phyloP scores from a whole-genome alignment of 1,140 invertebrate species.

The Macrotrachela quadricornifera region DNA sequence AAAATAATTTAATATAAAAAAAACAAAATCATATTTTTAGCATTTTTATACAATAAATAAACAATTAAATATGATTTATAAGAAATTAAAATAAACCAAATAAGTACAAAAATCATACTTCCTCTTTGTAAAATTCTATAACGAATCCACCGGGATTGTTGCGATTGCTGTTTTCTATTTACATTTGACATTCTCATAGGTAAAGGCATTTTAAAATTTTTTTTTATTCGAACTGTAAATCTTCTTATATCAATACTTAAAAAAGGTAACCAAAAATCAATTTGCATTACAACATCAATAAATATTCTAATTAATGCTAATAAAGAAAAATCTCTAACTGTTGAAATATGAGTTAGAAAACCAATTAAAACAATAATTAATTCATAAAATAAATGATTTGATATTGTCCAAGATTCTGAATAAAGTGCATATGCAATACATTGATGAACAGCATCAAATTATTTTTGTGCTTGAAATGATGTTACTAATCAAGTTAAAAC shows the following conservation, averaged over 20 bases:
- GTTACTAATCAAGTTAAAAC: constrained; percentile 82
- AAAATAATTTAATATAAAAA: too few species aligned
- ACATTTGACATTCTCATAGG: background rate
- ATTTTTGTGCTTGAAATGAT: constrained; percentile 54
- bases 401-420: constrained; percentile 84
- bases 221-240: constrained; percentile 28
- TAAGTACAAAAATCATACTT: constrained; percentile 73
- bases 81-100: constrained; percentile 71
- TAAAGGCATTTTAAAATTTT: background rate
- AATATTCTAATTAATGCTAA: constrained; percentile 75
- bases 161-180: background rate
- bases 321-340: constrained; percentile 64
- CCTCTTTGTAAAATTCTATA: constrained; percentile 73
- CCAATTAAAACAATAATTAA: constrained; percentile 74
- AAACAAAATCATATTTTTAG: constrained; percentile 5
- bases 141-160: constrained; percentile 78
- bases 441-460: constrained; percentile 83
- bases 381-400: constrained; percentile 75
- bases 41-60: constrained; percentile 36
- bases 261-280: constrained; percentile 70
- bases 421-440: constrained; percentile 59
- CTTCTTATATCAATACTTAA: constrained; percentile 67
- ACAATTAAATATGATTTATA: constrained; percentile 66
- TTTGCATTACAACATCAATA: constrained; percentile 80
- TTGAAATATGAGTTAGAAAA: constrained; percentile 69